Base-by-base conservation (phyloP, 1,140 invertebrate genomes). In the Coelopa frigida region DNA sequence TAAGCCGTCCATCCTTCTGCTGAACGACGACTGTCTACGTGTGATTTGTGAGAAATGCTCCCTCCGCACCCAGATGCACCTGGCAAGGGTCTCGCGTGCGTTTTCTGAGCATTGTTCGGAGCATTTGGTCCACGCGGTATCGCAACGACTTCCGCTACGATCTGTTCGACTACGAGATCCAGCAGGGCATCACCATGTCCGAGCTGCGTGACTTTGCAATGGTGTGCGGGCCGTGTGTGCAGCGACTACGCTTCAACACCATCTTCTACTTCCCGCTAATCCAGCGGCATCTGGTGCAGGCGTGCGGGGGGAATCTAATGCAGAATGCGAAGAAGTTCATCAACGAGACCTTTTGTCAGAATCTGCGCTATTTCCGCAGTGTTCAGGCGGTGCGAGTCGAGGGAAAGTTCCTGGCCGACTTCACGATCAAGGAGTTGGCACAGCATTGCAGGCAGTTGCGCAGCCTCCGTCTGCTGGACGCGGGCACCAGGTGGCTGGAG, bases 341-440 rank as follows among this genome's bases (percentile, higher is more conserved):
- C 1, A 47, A 47, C 35, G 20, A 32, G 3, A 32, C 24, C 32
- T 32, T 47, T 15, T 31, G 22, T 17, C 37, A 31, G n/a, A 38
- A 47, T 40, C 10, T 47, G 5, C 31, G 20, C 23, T 39, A 47
- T 33, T 47, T 47, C n/a, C 14, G 26, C 4, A n/a, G 6, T 5
- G 10, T 41, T 2, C 12, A 33, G 10, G 29, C 15, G n/a, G 15
- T 47, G 12, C 27, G 41, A 20, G 37, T 47, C 3, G 27, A 47
- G 20, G 45, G 45, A 3, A 47, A 41, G 20, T 47, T 40, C 22
- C n/a, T 47, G 15, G 24, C 21, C 20, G 45, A 47, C 24, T 37
- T 33, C 18, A 47, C 45, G 1, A 17, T 47, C 3, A 5, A 17
- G 20, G 45, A 40, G 14, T 41, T 47, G 38, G 27, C 37, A 6